These are phyloP conservation scores for Corythoichthys intestinalis DNA, from an alignment of 2,113 vertebrate genomes.

Conservation along the genomic window DNA sequence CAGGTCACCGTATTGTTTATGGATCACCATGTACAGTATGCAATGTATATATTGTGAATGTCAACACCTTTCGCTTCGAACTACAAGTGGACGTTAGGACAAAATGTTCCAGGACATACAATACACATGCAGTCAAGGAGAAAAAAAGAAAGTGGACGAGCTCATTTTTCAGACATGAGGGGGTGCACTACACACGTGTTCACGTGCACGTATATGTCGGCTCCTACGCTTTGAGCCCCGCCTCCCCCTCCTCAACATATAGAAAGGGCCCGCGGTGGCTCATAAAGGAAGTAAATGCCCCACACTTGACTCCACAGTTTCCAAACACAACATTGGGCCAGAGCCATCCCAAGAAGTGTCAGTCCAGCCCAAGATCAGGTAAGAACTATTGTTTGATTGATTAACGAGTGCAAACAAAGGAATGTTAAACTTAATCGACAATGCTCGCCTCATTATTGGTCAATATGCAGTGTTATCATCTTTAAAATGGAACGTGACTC, in stretches of 20 bases:
- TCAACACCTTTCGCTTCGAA: neutral
- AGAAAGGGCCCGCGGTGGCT: constrained; percentile 13
- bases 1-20: neutral
- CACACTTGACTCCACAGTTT: neutral
- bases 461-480: neutral
- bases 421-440: neutral
- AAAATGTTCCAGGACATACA: neutral
- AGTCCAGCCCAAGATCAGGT: neutral
- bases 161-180: constrained; percentile 14
- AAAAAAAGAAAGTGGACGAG: constrained; percentile 31
- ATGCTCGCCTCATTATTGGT: neutral
- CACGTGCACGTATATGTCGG: neutral
- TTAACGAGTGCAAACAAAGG: neutral
- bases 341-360: neutral
- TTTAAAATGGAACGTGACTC: neutral
- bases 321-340: neutral
- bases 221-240: constrained; percentile 25
- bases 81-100: neutral
- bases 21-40: neutral
- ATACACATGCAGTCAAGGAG: neutral
- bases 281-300: constrained; percentile 33
- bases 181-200: neutral
- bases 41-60: neutral
- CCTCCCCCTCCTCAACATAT: constrained; percentile 24
- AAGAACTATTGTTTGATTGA: neutral